These are phyloP conservation scores for Circaetus cinerascens DNA, from an alignment of 2,113 vertebrate species.

Conservation along the genomic window DNA sequence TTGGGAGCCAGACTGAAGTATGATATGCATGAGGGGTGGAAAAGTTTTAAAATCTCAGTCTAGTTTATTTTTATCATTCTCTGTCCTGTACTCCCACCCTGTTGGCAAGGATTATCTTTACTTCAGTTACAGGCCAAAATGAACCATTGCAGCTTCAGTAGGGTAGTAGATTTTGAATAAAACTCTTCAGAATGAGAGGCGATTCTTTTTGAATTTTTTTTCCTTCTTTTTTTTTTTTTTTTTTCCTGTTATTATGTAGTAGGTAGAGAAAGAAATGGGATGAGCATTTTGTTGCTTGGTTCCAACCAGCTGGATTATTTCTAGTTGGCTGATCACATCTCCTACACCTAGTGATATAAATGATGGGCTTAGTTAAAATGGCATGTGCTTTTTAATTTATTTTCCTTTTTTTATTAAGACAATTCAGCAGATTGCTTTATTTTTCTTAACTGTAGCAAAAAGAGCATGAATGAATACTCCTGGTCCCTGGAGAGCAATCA, in stretches of 20 bases:
- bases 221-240: rapidly evolving
- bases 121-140: not conserved
- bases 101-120: not conserved
- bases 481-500: not conserved
- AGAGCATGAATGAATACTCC: not conserved
- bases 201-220: rapidly evolving
- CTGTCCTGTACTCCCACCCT: not conserved
- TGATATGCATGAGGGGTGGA: rapidly evolving
- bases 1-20: not conserved
- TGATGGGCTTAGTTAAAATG: constrained; percentile 9
- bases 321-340: not conserved
- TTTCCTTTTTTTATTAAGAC: not conserved
- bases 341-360: not conserved
- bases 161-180: not conserved
- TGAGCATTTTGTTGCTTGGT: not conserved
- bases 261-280: not conserved
- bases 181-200: not conserved
- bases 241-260: not conserved
- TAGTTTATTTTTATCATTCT: not conserved
- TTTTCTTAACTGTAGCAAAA: not conserved
- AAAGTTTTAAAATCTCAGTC: not conserved
- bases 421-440: not conserved
- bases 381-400: not conserved
- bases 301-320: constrained; percentile 38
- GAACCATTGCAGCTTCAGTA: not conserved